These are phyloP conservation scores for Harpalus rufipes DNA, from an alignment of 2,888 invertebrate genomes.

Conservation along the genomic window DNA sequence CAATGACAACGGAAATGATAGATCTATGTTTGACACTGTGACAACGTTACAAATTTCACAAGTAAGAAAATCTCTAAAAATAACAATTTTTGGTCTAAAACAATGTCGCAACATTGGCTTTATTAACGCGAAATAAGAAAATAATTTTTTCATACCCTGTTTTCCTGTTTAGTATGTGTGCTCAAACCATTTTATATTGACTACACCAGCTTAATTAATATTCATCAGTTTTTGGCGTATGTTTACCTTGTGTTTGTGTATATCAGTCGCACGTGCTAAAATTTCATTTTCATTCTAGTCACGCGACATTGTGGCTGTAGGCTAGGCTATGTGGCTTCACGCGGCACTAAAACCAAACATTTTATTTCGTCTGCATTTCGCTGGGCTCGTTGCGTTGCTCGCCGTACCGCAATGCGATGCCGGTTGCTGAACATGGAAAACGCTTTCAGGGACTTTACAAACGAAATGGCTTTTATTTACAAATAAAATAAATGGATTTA, in stretches of 20 bases:
- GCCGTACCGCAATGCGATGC: slow-evolving; percentile 25
- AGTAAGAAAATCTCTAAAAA: too few relatives aligned
- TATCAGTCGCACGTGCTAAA: slow-evolving; percentile 6
- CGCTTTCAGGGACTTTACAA: not conserved
- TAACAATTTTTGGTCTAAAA: too few relatives aligned
- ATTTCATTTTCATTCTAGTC: slow-evolving; percentile 43
- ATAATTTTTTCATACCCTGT: not conserved
- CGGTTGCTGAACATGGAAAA: slow-evolving; percentile 14
- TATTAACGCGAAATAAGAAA: not conserved
- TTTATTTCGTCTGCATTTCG: slow-evolving; percentile 37
- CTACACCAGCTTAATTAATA: slow-evolving; percentile 1
- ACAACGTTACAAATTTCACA: too few relatives aligned
- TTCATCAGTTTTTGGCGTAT: slow-evolving; percentile 25
- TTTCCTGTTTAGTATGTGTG: not conserved
- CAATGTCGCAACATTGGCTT: too few relatives aligned
- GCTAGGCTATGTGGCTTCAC: not conserved
- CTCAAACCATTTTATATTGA: not conserved
- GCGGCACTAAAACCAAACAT: not conserved
- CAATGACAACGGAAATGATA: too few relatives aligned
- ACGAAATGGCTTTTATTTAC: not conserved
- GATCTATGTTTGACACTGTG: too few relatives aligned
- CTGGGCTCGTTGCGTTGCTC: not conserved
- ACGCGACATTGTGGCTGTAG: slow-evolving; percentile 6
- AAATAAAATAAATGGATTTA: slow-evolving; percentile 4
- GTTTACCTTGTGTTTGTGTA: slow-evolving; percentile 5